A percentile compares a stretch with the other conserved stretches of the same genome.
These are phyloP conservation scores for Nettapus auritus DNA, from an alignment of 2,113 vertebrate genomes.

Conservation along the genomic window DNA sequence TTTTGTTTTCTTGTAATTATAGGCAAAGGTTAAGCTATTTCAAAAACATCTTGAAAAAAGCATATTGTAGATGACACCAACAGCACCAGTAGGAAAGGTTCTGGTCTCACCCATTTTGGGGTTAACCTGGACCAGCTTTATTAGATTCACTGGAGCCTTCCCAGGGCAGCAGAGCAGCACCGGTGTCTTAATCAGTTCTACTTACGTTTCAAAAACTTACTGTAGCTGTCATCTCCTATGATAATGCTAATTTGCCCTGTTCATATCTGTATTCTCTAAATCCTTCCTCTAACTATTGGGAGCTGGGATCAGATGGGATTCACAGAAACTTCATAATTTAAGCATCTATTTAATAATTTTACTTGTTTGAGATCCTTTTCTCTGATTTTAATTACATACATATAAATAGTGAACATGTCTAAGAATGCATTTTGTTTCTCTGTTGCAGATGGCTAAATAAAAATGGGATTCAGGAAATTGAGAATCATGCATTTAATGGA, in stretches of 20 bases:
- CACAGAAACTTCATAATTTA: not conserved
- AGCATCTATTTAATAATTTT: not conserved
- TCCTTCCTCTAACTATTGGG: not conserved
- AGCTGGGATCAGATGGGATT: not conserved
- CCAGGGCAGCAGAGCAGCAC: not conserved
- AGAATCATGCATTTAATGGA: conserved; percentile 91
- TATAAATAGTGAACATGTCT: not conserved
- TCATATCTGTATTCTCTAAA: not conserved
- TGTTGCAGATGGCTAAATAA: conserved; percentile 89
- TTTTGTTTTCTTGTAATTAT: not conserved
- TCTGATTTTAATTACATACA: not conserved
- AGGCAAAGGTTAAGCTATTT: not conserved
- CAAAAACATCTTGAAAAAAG: not conserved
- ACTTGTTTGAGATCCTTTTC: not conserved
- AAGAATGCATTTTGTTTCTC: not conserved
- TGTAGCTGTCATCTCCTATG: not conserved
- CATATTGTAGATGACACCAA: not conserved
- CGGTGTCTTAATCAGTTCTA: not conserved
- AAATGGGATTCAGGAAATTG: conserved; percentile 92
- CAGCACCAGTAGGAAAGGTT: not conserved
- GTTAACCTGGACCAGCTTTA: not conserved
- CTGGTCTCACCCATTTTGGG: not conserved
- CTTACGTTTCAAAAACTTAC: not conserved
- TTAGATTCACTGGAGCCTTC: not conserved
- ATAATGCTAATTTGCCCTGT: not conserved